Percentiles rank a stretch among this genome's conserved stretches.
Conservation (phyloP, 2,888 invertebrate genomes). For the Norana najaformis region DNA sequence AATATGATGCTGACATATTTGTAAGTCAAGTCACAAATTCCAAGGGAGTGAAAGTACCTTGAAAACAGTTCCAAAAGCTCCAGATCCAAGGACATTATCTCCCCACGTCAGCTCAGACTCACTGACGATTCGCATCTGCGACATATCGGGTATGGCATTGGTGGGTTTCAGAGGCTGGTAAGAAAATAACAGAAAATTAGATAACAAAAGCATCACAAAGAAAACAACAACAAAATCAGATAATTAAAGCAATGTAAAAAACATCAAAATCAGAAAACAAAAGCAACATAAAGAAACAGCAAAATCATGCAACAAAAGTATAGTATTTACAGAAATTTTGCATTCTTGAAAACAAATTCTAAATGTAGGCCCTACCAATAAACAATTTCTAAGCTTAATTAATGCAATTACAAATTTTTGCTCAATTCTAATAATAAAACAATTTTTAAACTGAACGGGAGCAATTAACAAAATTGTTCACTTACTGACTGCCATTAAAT, state of each 20-base stretch:
- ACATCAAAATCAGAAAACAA: too few relatives aligned
- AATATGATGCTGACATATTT: not conserved
- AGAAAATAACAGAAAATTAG: not conserved
- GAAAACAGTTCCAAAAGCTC: constrained; percentile 94
- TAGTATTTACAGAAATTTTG: too few relatives aligned
- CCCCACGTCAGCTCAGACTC: constrained; percentile 89
- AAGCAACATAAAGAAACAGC: too few relatives aligned
- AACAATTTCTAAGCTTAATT: not conserved
- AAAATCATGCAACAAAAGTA: not conserved
- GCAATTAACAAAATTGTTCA: not conserved
- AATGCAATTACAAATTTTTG: not conserved
- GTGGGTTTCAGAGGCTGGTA: constrained; percentile 73
- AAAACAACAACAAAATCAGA: too few relatives aligned
- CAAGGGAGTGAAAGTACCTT: constrained; percentile 65
- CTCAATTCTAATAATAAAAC: too few relatives aligned
- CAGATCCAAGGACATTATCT: constrained; percentile 81
- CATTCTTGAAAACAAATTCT: not conserved
- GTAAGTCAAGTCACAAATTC: not conserved
- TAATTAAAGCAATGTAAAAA: too few relatives aligned
- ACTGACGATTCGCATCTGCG: constrained; percentile 87
- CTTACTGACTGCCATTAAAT: not conserved
- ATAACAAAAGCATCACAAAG: not conserved
- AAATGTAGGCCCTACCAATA: not conserved
- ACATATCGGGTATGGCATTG: constrained; percentile 89
- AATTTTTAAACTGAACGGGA: not conserved